Evolutionary conservation across 2,113 vertebrate genomes (phyloP).

Genomic region (Equus przewalskii): DNA sequence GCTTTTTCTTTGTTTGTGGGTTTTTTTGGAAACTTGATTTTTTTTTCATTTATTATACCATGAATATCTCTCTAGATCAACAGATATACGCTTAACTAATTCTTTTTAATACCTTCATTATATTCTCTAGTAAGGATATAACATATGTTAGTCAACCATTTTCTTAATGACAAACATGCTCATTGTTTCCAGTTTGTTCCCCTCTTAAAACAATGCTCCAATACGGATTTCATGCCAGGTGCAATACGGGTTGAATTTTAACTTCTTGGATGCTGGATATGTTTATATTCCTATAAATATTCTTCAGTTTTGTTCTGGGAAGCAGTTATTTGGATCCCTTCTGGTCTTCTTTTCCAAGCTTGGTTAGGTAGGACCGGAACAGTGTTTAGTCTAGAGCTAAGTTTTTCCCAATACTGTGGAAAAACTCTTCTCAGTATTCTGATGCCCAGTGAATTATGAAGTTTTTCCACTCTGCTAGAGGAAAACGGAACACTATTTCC

Average conservation of each 20-base stretch:
- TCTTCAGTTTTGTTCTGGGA: neutral
- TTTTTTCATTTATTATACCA: neutral
- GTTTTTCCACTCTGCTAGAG: neutral
- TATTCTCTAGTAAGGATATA: neutral
- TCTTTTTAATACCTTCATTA: neutral
- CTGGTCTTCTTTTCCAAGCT: neutral
- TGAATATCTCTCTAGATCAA: neutral
- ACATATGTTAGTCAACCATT: neutral
- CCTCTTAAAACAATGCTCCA: neutral
- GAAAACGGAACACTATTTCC: neutral
- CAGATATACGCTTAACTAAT: conserved; percentile 5
- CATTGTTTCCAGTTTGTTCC: neutral
- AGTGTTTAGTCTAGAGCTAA: neutral
- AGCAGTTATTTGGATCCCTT: neutral
- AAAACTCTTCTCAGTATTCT: neutral
- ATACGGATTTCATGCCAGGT: neutral
- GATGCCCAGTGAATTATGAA: neutral
- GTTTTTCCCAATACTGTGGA: neutral
- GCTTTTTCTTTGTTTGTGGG: neutral
- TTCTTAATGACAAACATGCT: neutral
- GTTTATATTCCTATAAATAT: conserved; percentile 17
- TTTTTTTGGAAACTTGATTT: neutral
- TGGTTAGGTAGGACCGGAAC: neutral
- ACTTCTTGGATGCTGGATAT: neutral
- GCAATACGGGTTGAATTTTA: neutral